These are phyloP conservation scores for Odontamblyopus rebecca DNA, from an alignment of 2,797 vertebrate species.

Conservation along the genomic window DNA sequence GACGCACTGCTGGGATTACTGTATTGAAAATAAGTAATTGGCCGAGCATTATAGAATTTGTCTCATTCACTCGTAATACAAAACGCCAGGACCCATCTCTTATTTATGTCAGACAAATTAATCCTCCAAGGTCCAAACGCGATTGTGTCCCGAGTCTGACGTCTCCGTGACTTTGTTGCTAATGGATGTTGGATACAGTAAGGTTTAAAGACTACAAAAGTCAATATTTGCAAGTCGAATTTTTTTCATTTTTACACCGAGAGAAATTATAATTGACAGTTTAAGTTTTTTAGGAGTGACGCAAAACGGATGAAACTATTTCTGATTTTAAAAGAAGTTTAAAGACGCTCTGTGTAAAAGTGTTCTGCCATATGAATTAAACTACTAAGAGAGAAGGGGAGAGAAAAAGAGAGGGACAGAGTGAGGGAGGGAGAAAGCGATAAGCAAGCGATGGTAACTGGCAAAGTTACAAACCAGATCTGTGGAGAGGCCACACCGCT, in stretches of 20 bases:
- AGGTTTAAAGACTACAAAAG: neutral
- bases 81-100: neutral
- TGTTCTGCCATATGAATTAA: too few species aligned
- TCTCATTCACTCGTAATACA: conserved; percentile 25
- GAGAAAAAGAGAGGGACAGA: too few species aligned
- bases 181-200: neutral
- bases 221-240: neutral
- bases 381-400: too few species aligned
- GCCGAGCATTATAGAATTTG: conserved; percentile 27
- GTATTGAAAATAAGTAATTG: conserved; percentile 61
- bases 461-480: too few species aligned
- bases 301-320: neutral
- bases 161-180: conserved; percentile 5
- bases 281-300: neutral
- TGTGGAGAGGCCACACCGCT: too few species aligned
- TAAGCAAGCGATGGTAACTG: too few species aligned
- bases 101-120: conserved; percentile 13
- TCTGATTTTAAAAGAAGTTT: neutral
- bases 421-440: too few species aligned
- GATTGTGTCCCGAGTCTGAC: conserved; percentile 10
- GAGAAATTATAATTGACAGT: neutral
- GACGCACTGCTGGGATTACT: conserved; percentile 30
- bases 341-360: too few species aligned
- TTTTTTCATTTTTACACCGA: neutral
- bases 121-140: conserved; percentile 2